Percentiles rank a stretch among this genome's conserved stretches.
These are phyloP conservation scores for Pempheris klunzingeri DNA, from an alignment of 2,797 vertebrate species.

Conservation along the genomic window DNA sequence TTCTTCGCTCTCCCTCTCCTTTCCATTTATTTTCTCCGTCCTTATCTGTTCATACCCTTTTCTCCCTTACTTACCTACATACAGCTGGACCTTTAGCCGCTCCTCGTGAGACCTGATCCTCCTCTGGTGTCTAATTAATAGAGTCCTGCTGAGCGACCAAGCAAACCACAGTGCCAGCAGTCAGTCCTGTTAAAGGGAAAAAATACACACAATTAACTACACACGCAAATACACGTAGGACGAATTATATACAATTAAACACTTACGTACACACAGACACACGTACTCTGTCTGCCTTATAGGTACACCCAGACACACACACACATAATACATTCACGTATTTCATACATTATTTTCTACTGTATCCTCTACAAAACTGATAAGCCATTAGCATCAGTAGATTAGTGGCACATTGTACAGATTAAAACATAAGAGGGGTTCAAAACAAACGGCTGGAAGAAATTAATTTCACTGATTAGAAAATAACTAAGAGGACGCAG, in stretches of 20 bases:
- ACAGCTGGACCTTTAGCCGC: conserved; percentile 13
- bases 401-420: conserved; percentile 3
- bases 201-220: neutral
- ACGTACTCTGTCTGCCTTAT: neutral
- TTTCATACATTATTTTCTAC: neutral
- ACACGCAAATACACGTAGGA: neutral
- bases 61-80: conserved; percentile 13
- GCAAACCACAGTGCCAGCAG: conserved; percentile 25
- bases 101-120: conserved; percentile 34
- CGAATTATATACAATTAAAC: neutral
- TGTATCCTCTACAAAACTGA: neutral
- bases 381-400: conserved; percentile 15
- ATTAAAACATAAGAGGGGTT: conserved; percentile 9
- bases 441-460: conserved; percentile 6
- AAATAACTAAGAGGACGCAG: neutral
- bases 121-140: conserved; percentile 60
- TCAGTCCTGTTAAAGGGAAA: conserved; percentile 1
- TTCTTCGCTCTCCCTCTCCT: neutral
- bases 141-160: conserved; percentile 51
- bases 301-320: neutral
- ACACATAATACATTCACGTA: neutral
- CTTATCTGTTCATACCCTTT: neutral
- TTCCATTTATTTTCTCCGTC: neutral
- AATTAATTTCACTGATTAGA: neutral
- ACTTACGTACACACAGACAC: neutral